phyloP scores from a whole-genome alignment of 1,140 invertebrate species.

The Rhagoletis pomonella region DNA sequence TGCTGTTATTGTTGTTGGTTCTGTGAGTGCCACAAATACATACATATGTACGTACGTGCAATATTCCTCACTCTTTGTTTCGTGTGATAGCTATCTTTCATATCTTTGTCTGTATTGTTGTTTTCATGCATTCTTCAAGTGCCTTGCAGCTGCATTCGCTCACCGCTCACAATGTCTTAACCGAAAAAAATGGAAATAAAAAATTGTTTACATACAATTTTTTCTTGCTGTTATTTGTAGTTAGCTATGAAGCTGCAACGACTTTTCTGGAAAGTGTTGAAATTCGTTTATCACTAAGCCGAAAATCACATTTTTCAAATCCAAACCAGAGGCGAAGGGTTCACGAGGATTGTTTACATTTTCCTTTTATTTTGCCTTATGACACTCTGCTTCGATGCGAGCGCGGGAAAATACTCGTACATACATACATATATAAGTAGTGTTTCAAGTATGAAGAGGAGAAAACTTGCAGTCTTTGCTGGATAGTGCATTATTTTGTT shows the following conservation, averaged over 20 bases:
- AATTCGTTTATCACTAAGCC: constrained; percentile 26
- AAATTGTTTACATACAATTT: constrained; percentile 18
- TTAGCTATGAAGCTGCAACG: neutral
- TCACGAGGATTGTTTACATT: neutral
- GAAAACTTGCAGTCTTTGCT: neutral
- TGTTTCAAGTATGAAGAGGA: too few relatives aligned
- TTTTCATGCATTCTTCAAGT: neutral
- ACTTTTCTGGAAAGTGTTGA: constrained; percentile 17
- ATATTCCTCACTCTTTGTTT: neutral
- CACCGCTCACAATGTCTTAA: neutral
- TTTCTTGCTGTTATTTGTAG: neutral
- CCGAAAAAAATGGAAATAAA: constrained; percentile 12
- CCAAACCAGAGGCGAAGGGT: neutral
- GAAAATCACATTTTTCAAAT: neutral
- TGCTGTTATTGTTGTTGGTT: too few relatives aligned
- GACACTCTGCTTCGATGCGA: neutral
- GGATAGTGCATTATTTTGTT: neutral
- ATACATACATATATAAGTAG: neutral
- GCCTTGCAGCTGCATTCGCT: neutral
- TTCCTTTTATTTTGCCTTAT: neutral
- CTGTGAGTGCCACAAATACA: too few relatives aligned
- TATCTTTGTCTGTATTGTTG: too few relatives aligned
- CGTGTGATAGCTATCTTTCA: neutral
- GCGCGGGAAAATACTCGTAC: neutral
- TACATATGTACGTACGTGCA: too few relatives aligned